A percentile compares a stretch with the other conserved stretches of the same genome.
Conservation (phyloP, 2,888 invertebrate genomes). For the Chymomyza amoena region DNA sequence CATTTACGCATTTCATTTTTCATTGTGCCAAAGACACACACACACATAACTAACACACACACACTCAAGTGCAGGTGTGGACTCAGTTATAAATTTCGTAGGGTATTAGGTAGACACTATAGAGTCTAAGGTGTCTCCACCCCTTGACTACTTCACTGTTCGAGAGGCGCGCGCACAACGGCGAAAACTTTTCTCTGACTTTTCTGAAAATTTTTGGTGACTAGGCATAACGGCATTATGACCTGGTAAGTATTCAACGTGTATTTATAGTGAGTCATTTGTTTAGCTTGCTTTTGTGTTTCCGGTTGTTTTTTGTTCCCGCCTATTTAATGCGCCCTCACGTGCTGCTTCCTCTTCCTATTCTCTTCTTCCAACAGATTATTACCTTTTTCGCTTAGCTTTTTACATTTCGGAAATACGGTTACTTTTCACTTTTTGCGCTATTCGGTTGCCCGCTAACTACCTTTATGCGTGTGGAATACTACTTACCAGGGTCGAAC, state of each 20-base stretch:
- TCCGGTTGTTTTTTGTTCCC: slow-evolving; percentile 33
- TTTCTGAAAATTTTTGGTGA: neutral
- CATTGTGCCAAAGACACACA: slow-evolving; percentile 48
- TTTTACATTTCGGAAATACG: neutral
- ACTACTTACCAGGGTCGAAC: neutral
- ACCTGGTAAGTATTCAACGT: slow-evolving; percentile 9
- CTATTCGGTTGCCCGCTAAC: neutral
- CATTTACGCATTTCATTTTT: slow-evolving; percentile 67
- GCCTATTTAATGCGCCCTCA: neutral
- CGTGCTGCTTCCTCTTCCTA: neutral
- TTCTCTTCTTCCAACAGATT: neutral
- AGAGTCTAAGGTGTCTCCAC: no score
- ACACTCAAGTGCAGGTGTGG: slow-evolving; percentile 14
- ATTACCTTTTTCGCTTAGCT: neutral
- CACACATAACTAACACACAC: neutral
- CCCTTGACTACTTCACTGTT: neutral
- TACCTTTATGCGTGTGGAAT: neutral
- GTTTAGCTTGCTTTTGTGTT: slow-evolving; percentile 44
- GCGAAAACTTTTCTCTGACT: neutral
- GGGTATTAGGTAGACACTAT: neutral
- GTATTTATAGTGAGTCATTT: slow-evolving; percentile 65
- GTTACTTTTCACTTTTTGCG: neutral
- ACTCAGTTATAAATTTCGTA: neutral
- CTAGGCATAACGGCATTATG: slow-evolving; percentile 1
- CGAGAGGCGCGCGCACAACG: neutral